Base-by-base conservation (phyloP, 1,140 invertebrate genomes). In the Hypothenemus hampei region DNA sequence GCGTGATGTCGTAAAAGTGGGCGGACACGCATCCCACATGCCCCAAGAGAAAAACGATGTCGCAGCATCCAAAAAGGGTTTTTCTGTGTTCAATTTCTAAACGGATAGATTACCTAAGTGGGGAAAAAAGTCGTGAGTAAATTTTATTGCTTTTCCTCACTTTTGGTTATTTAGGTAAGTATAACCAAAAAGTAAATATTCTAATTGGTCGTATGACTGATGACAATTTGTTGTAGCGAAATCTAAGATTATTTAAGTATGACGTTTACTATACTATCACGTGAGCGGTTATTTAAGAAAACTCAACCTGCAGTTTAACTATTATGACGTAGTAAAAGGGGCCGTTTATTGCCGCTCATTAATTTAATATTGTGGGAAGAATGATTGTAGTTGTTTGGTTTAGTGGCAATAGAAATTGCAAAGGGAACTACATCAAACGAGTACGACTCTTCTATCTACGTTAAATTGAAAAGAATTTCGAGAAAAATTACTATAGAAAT, bases 1-100 rank as follows among this genome's bases (percentile, higher is more conserved):
- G 60, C 60, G 57, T 62, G 57, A 59, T 44, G 24, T 58, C 52
- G 57, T 62, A 57, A 62, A 62, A 36, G 36, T 29, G 29, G 46
- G 52, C 29, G 21, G n/a, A n/a, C 13, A 24, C 22, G 21, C 18
- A 15, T n/a, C 31, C 43, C 39, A 11, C 29, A 23, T 33, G n/a
- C 33, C 43, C 13, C 16, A 4, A n/a, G 44, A 33, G 43, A 36
- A 29, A 31, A 16, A 37, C 24, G 29, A 44, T 47, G 52, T 54
- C 52, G 29, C 52, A 54, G 52, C 41, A 46, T 54, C 52, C 47
- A 54, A 54, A n/a, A 54, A 54, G 44, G 47, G 33, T 47, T 54
- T 54, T 52, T 52, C 49, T 22, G 33, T 48, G 33, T 48, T 36
- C 45, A 13, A 48, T 48, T 48, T 35, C 45, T 29, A 35, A 48